These are phyloP conservation scores for Platyscapa corneri DNA, from an alignment of 1,140 invertebrate genomes.

Conservation along the genomic window DNA sequence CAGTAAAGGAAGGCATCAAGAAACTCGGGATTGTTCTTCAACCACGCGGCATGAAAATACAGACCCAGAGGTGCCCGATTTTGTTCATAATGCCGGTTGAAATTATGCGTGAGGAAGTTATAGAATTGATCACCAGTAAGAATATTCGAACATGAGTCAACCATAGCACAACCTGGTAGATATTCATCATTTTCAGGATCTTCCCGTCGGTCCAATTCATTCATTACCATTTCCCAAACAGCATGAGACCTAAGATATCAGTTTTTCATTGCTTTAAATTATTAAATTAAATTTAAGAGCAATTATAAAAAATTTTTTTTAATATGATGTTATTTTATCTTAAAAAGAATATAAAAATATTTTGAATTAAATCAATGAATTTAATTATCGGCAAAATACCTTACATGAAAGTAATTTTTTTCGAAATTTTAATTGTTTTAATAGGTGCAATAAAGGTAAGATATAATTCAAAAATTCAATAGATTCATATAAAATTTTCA, in stretches of 20 bases:
- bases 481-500: no score
- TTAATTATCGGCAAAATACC: no score
- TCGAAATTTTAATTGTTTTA: no score
- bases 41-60: constrained; percentile 96
- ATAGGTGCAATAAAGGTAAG: no score
- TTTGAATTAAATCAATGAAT: no score
- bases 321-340: not conserved
- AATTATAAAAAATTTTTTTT: not conserved
- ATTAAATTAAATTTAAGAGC: not conserved
- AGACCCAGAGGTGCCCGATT: constrained; percentile 94
- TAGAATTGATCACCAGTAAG: constrained; percentile 95
- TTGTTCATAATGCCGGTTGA: constrained; percentile 95
- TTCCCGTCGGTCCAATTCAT: constrained; percentile 93
- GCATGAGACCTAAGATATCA: constrained; percentile 79
- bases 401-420: no score
- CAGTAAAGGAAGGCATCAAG: constrained; percentile 94
- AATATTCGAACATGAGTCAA: constrained; percentile 96
- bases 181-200: constrained; percentile 94
- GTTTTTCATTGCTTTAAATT: not conserved
- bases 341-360: no score
- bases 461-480: no score
- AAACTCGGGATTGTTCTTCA: constrained; percentile 95
- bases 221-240: constrained; percentile 99
- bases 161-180: constrained; percentile 95
- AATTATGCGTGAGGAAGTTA: constrained; percentile 96